Evolutionary conservation across 2,888 invertebrate species (phyloP).

Genomic region (Drosophila kuntzei): DNA sequence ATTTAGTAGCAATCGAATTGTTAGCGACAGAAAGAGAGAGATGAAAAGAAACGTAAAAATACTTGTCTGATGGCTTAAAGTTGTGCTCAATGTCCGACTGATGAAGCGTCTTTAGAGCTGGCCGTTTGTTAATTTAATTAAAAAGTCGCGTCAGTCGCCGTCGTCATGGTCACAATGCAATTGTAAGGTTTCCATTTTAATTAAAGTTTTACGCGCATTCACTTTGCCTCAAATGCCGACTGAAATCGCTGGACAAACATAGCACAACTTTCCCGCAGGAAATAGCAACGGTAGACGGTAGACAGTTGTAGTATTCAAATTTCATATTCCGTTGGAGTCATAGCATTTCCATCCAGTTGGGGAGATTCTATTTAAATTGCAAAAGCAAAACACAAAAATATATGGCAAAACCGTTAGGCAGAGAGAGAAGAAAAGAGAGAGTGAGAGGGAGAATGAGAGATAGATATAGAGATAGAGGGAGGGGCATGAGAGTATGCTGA

Average conservation of each 20-base stretch:
- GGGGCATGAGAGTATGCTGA: constrained; percentile 30
- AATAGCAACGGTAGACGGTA: constrained; percentile 17
- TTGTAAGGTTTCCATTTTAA: constrained; percentile 79
- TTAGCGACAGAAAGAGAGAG: neutral
- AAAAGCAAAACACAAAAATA: constrained; percentile 53
- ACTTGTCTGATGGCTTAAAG: constrained; percentile 32
- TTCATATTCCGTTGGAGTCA: constrained; percentile 67
- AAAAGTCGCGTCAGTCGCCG: constrained; percentile 57
- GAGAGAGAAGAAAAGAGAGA: neutral
- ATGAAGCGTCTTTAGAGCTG: constrained; percentile 23
- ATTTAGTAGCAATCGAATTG: constrained; percentile 45
- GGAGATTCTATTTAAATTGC: constrained; percentile 65
- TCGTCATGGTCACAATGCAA: constrained; percentile 65
- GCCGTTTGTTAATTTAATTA: constrained; percentile 71
- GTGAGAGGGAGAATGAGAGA: constrained; percentile 1
- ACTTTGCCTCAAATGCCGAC: constrained; percentile 53
- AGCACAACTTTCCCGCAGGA: constrained; percentile 16
- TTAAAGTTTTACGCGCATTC: constrained; percentile 78
- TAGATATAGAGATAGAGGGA: neutral
- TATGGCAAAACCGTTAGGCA: constrained; percentile 24
- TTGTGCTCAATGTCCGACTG: constrained; percentile 2
- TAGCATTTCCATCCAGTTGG: neutral
- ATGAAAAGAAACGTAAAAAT: neutral
- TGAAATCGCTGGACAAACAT: constrained; percentile 63
- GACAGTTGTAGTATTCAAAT: constrained; percentile 56